Evolutionary conservation across 2,797 vertebrate genomes (phyloP), one percentile per base, ranked within the genome.

Genomic region (Triplophysa yarkandensis): DNA sequence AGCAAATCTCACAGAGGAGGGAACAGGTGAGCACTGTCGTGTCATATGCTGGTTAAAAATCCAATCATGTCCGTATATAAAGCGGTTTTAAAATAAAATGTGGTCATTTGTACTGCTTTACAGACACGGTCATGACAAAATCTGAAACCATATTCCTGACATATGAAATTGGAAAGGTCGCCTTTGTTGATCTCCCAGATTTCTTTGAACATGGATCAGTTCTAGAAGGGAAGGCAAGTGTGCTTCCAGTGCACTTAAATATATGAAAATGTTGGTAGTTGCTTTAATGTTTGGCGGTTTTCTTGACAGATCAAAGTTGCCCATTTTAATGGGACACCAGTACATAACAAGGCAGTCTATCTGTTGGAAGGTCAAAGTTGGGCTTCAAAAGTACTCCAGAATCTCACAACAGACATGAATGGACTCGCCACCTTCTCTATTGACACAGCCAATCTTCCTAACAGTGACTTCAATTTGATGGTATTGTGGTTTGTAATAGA

Each of bases 361-460:
- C 55, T 92, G 74, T 84, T 81, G 10, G 68, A 82, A 52, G 84
- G 83, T 2, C 6, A 57, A 7, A n/a, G 0, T 1, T 84, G 85
- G 85, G 6, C 64, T 0, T 0, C 41, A 19, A 17, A 5, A 2
- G 28, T 0, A 2, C 17, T 85, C 1, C 68, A 80, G 32, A 91
- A 88, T 55, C 83, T 90, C 16, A 90, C 89, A 6, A 90, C 90
- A 2, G 76, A 89, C 77, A 32, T 14, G 2, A 6, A 85, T 2
- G 90, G 90, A 19, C 3, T 86, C 0, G 86, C 88, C 19, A 2
- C 16, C 2, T 92, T 92, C 80, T 82, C 86, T 16, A 5, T 90
- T 0, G 66, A 77, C 55, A 83, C 86, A 1, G 17, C 79, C 0
- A 11, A 2, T 41, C 9, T 34, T 61, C 23, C 10, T 48, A 14